phyloP scores from a whole-genome alignment of 2,113 vertebrate species.

The Sialia sialis region DNA sequence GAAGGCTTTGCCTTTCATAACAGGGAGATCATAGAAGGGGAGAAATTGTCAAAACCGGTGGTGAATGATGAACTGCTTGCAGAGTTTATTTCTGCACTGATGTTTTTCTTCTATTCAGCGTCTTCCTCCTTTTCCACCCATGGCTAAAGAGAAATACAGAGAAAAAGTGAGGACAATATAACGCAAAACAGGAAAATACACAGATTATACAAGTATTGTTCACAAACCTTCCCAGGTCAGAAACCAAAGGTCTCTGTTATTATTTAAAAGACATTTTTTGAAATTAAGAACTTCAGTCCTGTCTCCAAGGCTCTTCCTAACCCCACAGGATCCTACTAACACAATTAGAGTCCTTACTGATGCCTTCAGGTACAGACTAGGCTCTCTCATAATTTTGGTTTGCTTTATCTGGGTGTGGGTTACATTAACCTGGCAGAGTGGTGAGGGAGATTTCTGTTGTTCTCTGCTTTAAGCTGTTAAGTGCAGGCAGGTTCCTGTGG shows the following conservation, averaged over 20 bases:
- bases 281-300: not conserved
- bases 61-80: not conserved
- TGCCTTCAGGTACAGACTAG: not conserved
- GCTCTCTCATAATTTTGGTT: not conserved
- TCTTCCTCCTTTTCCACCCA: constrained; percentile 48
- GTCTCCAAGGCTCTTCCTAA: not conserved
- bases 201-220: not conserved
- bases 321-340: not conserved
- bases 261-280: not conserved
- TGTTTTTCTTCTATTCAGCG: not conserved
- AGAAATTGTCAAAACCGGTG: not conserved
- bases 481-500: not conserved
- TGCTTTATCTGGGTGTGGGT: not conserved
- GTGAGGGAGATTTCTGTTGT: not conserved
- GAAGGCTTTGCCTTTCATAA: not conserved
- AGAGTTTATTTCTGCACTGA: not conserved
- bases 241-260: not conserved
- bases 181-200: not conserved
- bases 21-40: not conserved
- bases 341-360: not conserved
- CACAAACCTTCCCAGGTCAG: not conserved
- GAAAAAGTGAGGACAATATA: not conserved
- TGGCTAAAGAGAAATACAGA: constrained; percentile 16
- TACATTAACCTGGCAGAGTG: not conserved
- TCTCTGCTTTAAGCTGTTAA: not conserved